These are phyloP conservation scores for Pelobates cultripes DNA, from an alignment of 2,797 vertebrate species.

Conservation along the genomic window DNA sequence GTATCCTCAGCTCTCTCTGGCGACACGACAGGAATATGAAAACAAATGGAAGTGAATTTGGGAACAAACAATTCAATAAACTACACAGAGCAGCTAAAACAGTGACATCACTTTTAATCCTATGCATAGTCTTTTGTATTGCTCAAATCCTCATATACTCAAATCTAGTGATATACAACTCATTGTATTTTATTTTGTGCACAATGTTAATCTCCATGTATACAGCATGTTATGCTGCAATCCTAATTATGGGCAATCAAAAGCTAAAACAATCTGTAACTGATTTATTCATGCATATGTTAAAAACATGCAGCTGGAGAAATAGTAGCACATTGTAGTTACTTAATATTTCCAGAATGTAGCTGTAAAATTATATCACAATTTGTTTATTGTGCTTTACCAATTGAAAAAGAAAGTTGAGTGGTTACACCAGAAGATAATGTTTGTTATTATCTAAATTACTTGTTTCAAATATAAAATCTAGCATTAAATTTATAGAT, in stretches of 20 bases:
- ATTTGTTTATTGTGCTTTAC: too few species aligned
- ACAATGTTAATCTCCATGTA: background rate
- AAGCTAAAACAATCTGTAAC: background rate
- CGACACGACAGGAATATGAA: background rate
- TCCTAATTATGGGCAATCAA: conserved; percentile 14
- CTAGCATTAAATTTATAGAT: too few species aligned
- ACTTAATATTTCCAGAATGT: too few species aligned
- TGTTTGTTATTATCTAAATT: too few species aligned
- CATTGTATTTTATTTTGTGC: background rate
- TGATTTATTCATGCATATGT: background rate
- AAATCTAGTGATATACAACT: background rate
- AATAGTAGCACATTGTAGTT: too few species aligned
- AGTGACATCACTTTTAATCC: background rate
- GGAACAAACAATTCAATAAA: background rate
- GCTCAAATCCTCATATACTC: background rate
- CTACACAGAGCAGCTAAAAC: conserved; percentile 4
- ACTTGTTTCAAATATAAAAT: too few species aligned
- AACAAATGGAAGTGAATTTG: background rate
- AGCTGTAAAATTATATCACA: too few species aligned
- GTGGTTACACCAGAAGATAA: too few species aligned
- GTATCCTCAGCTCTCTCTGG: background rate
- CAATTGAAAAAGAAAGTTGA: too few species aligned
- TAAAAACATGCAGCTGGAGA: too few species aligned
- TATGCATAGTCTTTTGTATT: background rate
- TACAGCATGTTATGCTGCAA: background rate